Base-by-base conservation (phyloP, 1,140 invertebrate species). In the Sogatella furcifera region DNA sequence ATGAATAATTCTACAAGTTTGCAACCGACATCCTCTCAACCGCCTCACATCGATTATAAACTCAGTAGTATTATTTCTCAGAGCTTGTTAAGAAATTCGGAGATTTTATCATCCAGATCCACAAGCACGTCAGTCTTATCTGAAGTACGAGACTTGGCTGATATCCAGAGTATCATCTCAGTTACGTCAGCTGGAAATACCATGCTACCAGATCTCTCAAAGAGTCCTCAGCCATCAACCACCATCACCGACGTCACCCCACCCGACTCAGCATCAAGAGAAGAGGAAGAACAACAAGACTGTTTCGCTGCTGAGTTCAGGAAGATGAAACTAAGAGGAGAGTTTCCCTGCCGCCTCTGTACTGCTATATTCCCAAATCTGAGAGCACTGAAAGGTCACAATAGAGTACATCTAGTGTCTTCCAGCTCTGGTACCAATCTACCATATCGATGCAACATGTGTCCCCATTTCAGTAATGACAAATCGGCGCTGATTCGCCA, bases 401-500 rank as follows among this genome's bases (percentile, higher is more conserved):
- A 92, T 67, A 77, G 88, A 22, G 81, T 86, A 0, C 89, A 92
- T 70, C 74, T 90, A 60, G 22, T 57, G 11, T 54, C 28, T 38
- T 82, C 79, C 53, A 79, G 81, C 1, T 85, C 84, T 1, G 80
- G 78, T 0, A 79, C 84, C 0, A 78, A 78, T 0, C 79, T 87
- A 65, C 84, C 86, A 52, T 62, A 55, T 70, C 83, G 89, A 6
- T 98, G 95, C 74, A 92, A 92, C 67, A 89, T 97, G 81, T 97
- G 95, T 66, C 83, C 90, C 1, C 94, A 91, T 72, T 84, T 84
- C 0, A 92, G 90, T 62, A 81, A 87, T 34, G 95, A 97, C 66
- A 95, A 97, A 71, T 88, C 89, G 10, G 92, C 92, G 1, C 71
- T 97, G 2, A 83, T 91, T 2, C 84, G 91, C 28, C 89, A 97